A percentile compares a stretch with the other conserved stretches of the same genome.
Conservation (phyloP, 2,888 invertebrate species). For the Eilema caniola region DNA sequence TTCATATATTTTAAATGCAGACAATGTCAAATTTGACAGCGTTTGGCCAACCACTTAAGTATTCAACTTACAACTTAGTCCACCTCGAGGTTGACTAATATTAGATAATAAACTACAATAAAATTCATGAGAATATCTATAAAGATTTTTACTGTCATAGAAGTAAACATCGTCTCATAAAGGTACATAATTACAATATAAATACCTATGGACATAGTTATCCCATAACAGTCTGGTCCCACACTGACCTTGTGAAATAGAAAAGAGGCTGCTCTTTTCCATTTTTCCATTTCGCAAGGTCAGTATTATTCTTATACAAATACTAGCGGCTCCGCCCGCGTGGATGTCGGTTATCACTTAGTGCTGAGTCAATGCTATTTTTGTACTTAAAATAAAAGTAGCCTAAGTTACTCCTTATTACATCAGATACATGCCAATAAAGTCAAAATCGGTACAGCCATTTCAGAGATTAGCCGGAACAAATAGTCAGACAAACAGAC, state of each 20-base stretch:
- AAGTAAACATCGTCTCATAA: not conserved
- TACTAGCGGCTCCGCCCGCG: not conserved
- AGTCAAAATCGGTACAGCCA: too few species aligned
- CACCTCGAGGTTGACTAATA: not conserved
- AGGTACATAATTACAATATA: not conserved
- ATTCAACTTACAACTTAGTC: not conserved
- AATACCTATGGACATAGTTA: not conserved
- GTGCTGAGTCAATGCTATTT: too few species aligned
- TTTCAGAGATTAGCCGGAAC: too few species aligned
- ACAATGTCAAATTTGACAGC: not conserved
- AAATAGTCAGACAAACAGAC: too few species aligned
- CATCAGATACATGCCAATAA: too few species aligned
- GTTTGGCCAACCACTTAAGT: not conserved
- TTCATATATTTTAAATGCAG: not conserved
- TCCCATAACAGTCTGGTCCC: not conserved
- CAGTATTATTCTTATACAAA: not conserved
- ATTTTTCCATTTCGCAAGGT: not conserved
- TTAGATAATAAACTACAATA: not conserved
- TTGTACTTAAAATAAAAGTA: too few species aligned
- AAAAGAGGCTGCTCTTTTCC: not conserved
- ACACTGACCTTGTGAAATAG: not conserved
- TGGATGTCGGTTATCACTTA: too few species aligned
- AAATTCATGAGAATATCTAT: not conserved
- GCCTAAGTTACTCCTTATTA: too few species aligned
- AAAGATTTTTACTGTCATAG: not conserved